These are phyloP conservation scores for Litocranius walleri DNA, from an alignment of 2,113 vertebrate genomes.

Conservation along the genomic window DNA sequence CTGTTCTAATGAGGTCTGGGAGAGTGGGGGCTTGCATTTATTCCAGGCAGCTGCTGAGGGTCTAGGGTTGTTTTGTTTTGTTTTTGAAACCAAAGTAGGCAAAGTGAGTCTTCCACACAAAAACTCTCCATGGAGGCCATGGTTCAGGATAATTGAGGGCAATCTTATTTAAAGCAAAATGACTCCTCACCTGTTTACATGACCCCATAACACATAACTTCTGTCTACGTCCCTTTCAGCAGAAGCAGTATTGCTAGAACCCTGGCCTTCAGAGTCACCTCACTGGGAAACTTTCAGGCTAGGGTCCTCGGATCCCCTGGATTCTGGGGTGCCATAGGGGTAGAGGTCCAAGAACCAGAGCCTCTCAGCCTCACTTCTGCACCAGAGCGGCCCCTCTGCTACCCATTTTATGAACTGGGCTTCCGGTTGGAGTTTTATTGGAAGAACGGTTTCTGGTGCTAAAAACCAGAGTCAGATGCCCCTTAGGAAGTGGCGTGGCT, in stretches of 20 bases:
- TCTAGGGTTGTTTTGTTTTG: neutral
- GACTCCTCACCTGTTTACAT: neutral
- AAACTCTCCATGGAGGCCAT: neutral
- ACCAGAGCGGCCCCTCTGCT: neutral
- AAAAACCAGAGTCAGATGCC: neutral
- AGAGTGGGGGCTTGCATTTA: neutral
- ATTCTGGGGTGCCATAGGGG: rapidly evolving
- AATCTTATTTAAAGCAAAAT: neutral
- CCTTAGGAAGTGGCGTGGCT: neutral
- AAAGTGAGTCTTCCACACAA: neutral
- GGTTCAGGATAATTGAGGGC: neutral
- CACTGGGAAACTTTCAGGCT: neutral
- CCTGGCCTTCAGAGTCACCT: neutral
- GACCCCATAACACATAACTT: neutral
- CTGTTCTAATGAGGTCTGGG: neutral
- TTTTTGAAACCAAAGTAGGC: neutral
- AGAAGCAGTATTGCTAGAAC: neutral
- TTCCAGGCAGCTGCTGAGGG: neutral
- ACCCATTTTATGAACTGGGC: neutral
- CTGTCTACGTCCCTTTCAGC: neutral
- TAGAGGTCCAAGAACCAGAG: neutral
- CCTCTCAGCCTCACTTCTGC: neutral
- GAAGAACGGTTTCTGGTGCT: neutral
- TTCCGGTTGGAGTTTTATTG: neutral
- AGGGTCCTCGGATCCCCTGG: neutral